phyloP scores from a whole-genome alignment of 1,140 invertebrate species.

The Homalodisca vitripennis region DNA sequence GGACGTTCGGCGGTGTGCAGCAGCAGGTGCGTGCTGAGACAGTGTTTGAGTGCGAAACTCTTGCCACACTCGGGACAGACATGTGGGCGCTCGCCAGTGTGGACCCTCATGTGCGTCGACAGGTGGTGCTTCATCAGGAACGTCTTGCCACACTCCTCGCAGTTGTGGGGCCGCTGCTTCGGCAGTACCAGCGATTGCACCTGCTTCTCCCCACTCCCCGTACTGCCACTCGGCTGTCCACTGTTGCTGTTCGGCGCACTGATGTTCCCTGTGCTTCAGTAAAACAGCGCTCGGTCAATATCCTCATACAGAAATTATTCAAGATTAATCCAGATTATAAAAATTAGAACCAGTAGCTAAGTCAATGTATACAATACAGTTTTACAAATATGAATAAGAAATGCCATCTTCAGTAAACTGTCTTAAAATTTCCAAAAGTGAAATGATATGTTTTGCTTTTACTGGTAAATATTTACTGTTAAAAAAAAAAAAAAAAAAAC shows the following conservation, averaged over 20 bases:
- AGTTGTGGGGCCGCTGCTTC: constrained; percentile 76
- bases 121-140: constrained; percentile 80
- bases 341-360: too few relatives aligned
- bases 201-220: not conserved
- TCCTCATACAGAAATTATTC: too few relatives aligned
- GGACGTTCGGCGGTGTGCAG: constrained; percentile 78
- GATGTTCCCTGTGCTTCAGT: constrained; percentile 1
- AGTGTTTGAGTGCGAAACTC: constrained; percentile 81
- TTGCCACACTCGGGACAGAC: constrained; percentile 83
- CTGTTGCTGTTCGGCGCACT: not conserved
- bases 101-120: constrained; percentile 66
- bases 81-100: constrained; percentile 71
- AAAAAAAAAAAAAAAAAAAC: too few relatives aligned
- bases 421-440: too few relatives aligned
- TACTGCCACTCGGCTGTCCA: not conserved
- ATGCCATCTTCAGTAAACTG: too few relatives aligned
- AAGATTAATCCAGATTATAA: too few relatives aligned
- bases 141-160: constrained; percentile 78
- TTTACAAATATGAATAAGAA: too few relatives aligned
- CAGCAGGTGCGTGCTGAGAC: constrained; percentile 72
- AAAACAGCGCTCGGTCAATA: too few relatives aligned
- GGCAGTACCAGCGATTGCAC: constrained; percentile 9
- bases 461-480: too few relatives aligned
- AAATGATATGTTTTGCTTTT: too few relatives aligned
- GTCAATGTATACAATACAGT: too few relatives aligned